Percentiles rank a stretch among this genome's conserved stretches.
Conservation (phyloP, 1,140 invertebrate species). For the Heliothis subflexa region DNA sequence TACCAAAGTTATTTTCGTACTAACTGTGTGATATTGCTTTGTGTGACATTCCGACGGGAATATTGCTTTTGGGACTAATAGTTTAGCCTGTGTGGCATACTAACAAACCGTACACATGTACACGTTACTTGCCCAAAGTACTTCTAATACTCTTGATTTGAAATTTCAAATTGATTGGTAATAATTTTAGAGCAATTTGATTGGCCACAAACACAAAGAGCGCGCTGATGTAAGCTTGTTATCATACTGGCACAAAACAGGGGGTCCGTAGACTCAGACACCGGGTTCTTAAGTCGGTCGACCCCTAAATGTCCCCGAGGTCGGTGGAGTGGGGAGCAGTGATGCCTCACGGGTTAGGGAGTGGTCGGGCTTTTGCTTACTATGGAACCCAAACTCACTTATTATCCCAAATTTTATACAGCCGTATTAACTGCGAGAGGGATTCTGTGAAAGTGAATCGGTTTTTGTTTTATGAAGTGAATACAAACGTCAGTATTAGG, state of each 20-base stretch:
- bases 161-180: too few relatives aligned
- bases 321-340: constrained; percentile 21
- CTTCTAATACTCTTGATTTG: too few relatives aligned
- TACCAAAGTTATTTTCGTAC: too few relatives aligned
- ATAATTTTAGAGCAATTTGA: too few relatives aligned
- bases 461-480: neutral
- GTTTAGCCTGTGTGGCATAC: too few relatives aligned
- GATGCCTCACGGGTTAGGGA: constrained; percentile 19
- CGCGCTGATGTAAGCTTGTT: neutral
- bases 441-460: neutral
- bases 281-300: constrained; percentile 18
- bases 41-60: too few relatives aligned
- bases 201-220: neutral
- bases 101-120: too few relatives aligned
- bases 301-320: constrained; percentile 31
- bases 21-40: too few relatives aligned
- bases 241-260: neutral
- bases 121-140: too few relatives aligned
- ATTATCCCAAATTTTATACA: neutral
- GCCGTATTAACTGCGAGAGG: neutral
- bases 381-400: constrained; percentile 27
- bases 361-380: constrained; percentile 27
- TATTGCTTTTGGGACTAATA: too few relatives aligned
- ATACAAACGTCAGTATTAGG: neutral
- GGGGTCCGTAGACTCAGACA: neutral